phyloP scores from a whole-genome alignment of 92 coral and sea anemone species.

The Palythoa grandiflora region DNA sequence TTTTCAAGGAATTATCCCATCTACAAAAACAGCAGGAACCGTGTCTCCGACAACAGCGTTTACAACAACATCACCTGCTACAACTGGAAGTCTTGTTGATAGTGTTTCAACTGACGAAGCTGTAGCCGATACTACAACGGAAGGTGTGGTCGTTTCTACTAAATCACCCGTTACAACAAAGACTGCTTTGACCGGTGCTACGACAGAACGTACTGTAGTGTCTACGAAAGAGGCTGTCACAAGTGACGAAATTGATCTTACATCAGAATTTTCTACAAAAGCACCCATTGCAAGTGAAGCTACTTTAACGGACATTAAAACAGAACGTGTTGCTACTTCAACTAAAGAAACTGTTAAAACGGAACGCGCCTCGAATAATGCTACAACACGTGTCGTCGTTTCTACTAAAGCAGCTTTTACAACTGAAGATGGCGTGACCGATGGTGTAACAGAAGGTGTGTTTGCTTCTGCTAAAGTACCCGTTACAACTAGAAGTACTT shows the following conservation, averaged over 20 bases:
- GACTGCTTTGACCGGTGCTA: not conserved
- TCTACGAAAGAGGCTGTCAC: not conserved
- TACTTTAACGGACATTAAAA: too few species aligned
- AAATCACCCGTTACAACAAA: not conserved
- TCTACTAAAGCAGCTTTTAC: conserved; percentile 19
- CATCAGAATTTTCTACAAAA: not conserved
- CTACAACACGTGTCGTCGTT: conserved; percentile 13
- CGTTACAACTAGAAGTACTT: too few species aligned
- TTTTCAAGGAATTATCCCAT: conserved; percentile 20
- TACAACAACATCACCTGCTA: not conserved
- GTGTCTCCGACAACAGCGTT: not conserved
- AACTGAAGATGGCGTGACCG: conserved; percentile 17
- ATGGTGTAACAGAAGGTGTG: not conserved
- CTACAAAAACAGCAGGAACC: conserved; percentile 5
- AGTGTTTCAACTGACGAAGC: too few species aligned
- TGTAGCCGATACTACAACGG: too few species aligned
- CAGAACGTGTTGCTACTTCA: conserved; percentile 1
- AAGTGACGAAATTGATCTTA: not conserved
- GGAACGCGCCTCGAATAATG: not conserved
- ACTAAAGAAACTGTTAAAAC: conserved; percentile 24
- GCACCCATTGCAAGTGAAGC: too few species aligned
- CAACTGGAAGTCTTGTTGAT: not conserved
- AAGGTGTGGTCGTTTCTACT: not conserved
- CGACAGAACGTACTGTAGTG: not conserved
- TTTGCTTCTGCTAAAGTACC: not conserved